phyloP scores from a whole-genome alignment of 2,888 invertebrate genomes.

The Pheosia gnoma region DNA sequence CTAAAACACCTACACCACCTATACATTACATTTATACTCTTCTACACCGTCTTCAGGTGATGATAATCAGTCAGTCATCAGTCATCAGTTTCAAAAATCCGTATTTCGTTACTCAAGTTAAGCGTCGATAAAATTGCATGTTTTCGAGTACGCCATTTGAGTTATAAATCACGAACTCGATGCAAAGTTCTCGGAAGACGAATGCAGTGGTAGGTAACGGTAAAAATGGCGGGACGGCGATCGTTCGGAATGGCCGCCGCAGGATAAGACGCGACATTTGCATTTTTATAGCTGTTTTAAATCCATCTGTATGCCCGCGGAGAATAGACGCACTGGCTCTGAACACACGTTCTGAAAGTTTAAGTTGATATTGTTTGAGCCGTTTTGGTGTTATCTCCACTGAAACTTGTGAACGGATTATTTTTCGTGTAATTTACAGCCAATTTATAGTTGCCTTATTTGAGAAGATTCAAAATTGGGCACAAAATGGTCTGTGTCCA shows the following conservation, averaged over 20 bases:
- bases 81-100: neutral
- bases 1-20: too few relatives aligned
- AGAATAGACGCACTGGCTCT: conserved; percentile 16
- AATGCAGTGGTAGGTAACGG: conserved; percentile 50
- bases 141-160: neutral
- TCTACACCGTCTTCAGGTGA: too few relatives aligned
- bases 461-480: too few relatives aligned
- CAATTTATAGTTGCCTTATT: too few relatives aligned
- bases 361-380: conserved; percentile 7
- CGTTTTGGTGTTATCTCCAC: neutral
- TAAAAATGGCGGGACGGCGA: conserved; percentile 37
- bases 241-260: conserved; percentile 47
- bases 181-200: conserved; percentile 62
- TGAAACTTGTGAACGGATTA: neutral
- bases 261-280: conserved; percentile 42
- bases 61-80: too few relatives aligned
- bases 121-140: neutral
- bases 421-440: neutral
- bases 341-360: conserved; percentile 16
- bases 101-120: neutral
- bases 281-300: conserved; percentile 46
- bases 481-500: too few relatives aligned
- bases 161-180: neutral
- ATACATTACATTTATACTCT: too few relatives aligned
- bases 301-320: conserved; percentile 35